Conservation (phyloP, 2,113 vertebrate genomes). For the Felis catus region DNA sequence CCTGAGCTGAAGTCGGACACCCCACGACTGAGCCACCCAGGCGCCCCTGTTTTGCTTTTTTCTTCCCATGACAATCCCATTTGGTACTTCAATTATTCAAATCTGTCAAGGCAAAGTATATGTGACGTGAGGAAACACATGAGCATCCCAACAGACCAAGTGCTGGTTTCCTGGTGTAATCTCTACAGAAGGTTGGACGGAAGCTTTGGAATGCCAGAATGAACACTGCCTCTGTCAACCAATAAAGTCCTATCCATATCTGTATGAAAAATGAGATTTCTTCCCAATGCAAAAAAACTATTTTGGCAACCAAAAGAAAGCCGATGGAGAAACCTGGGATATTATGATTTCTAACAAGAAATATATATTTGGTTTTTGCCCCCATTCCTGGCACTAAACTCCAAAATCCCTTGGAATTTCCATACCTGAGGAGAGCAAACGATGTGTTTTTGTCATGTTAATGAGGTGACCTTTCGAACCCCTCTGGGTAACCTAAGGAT, state of each 20-base stretch:
- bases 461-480: not conserved
- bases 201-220: not conserved
- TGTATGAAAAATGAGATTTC: not conserved
- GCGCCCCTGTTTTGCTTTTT: constrained; percentile 89
- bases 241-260: not conserved
- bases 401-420: not conserved
- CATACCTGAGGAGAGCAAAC: not conserved
- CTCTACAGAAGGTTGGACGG: not conserved
- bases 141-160: constrained; percentile 52
- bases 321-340: not conserved
- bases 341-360: not conserved
- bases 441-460: not conserved
- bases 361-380: not conserved
- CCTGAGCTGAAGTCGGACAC: too few relatives aligned
- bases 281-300: not conserved
- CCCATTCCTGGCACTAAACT: not conserved
- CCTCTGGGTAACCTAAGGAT: not conserved
- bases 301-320: not conserved
- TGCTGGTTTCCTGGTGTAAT: not conserved
- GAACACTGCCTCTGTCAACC: not conserved
- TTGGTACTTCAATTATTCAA: constrained; percentile 94
- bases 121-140: constrained; percentile 83
- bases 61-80: constrained; percentile 90
- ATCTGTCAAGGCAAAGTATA: constrained; percentile 91
- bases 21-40: too few relatives aligned